Evolutionary conservation across 2,113 vertebrate species (phyloP).

Genomic region (Mesitornis unicolor): DNA sequence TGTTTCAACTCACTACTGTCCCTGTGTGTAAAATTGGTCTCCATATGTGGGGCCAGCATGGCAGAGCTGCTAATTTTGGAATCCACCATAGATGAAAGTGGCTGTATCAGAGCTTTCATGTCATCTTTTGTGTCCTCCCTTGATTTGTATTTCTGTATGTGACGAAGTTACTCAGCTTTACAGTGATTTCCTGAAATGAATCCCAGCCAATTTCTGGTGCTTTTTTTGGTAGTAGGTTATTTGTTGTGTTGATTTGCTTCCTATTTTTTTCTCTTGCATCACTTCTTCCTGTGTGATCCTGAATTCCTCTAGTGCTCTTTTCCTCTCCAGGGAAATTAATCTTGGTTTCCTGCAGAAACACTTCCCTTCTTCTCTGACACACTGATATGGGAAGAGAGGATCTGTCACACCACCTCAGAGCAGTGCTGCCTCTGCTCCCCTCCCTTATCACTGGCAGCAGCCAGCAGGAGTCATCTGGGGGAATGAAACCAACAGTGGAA

Average conservation of each 20-base stretch:
- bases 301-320: slow-evolving; percentile 49
- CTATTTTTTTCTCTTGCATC: slow-evolving; percentile 36
- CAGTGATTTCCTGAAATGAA: slow-evolving; percentile 41
- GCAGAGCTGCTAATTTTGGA: background rate
- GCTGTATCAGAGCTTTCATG: background rate
- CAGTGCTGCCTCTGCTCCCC: background rate
- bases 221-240: slow-evolving; percentile 26
- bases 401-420: background rate
- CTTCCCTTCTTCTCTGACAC: background rate
- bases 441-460: background rate
- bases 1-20: background rate
- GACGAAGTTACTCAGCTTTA: slow-evolving; percentile 24
- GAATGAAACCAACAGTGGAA: background rate
- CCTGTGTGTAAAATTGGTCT: background rate
- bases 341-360: slow-evolving; percentile 43
- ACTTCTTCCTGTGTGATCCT: slow-evolving; percentile 51
- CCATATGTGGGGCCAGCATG: background rate
- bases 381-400: background rate
- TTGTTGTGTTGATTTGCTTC: slow-evolving; percentile 43
- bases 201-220: slow-evolving; percentile 30
- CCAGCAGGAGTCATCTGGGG: background rate
- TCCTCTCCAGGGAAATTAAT: slow-evolving; percentile 32
- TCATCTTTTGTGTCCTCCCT: background rate
- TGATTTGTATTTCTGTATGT: slow-evolving; percentile 27
- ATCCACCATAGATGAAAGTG: background rate